Evolutionary conservation across 2,888 invertebrate genomes (phyloP).

Genomic region (Pristionchus fissidentatus): DNA sequence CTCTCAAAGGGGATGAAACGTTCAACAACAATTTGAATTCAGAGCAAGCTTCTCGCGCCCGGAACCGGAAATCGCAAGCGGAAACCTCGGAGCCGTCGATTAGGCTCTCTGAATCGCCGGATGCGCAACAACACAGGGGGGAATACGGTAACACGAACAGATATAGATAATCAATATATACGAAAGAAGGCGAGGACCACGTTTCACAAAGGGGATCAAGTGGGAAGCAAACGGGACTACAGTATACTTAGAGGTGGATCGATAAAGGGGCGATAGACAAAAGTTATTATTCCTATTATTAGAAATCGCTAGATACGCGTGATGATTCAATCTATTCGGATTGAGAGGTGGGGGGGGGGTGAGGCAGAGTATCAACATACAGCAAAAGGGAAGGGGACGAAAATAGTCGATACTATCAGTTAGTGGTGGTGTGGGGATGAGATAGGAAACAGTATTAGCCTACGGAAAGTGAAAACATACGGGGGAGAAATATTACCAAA

Average conservation of each 20-base stretch:
- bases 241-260: not conserved
- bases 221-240: not conserved
- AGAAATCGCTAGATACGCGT: slow-evolving; percentile 26
- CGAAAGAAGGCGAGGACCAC: not conserved
- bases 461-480: not conserved
- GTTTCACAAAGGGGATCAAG: not conserved
- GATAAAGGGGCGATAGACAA: not conserved
- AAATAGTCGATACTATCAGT: not conserved
- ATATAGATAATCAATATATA: not conserved
- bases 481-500: not conserved
- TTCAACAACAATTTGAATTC: slow-evolving; percentile 27
- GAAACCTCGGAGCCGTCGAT: not conserved
- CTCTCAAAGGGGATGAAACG: not conserved
- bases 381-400: not conserved
- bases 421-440: not conserved
- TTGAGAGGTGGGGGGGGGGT: not conserved
- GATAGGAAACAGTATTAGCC: too few species aligned
- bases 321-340: too few species aligned
- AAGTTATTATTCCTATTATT: not conserved
- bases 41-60: too few species aligned
- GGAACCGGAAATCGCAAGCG: not conserved
- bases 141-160: not conserved
- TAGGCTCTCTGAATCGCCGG: too few species aligned
- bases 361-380: slow-evolving; percentile 14
- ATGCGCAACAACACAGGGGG: slow-evolving; percentile 2